These are phyloP conservation scores for Cataglyphis rosenhaueri DNA, from an alignment of 2,888 invertebrate genomes.

Conservation along the genomic window DNA sequence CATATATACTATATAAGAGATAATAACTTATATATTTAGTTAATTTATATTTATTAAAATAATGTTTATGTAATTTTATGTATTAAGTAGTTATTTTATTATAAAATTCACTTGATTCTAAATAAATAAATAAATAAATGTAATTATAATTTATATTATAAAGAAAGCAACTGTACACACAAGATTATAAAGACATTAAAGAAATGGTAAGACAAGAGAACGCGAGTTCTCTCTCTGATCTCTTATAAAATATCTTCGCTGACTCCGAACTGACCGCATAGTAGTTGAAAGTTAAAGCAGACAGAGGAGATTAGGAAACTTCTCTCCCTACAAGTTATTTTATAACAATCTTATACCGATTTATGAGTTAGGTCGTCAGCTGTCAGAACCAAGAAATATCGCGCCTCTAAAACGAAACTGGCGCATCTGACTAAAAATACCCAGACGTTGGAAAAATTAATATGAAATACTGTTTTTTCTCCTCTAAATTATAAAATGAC, in stretches of 20 bases:
- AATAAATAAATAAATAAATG: not conserved
- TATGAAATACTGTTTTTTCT: slow-evolving; percentile 1
- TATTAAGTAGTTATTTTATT: not conserved
- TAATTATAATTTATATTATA: not conserved
- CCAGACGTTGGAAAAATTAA: not conserved
- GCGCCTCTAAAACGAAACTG: not conserved
- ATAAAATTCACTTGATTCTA: not conserved
- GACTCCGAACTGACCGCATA: slow-evolving; percentile 2
- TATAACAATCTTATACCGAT: slow-evolving; percentile 31
- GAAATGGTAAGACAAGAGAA: not conserved
- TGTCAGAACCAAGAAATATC: slow-evolving; percentile 1
- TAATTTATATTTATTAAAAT: too few species aligned
- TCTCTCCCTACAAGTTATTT: slow-evolving; percentile 11
- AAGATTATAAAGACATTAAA: not conserved
- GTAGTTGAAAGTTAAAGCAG: not conserved
- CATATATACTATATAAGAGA: not conserved
- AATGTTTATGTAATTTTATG: not conserved
- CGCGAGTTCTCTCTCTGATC: not conserved
- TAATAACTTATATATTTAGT: too few species aligned
- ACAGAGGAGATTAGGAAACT: slow-evolving; percentile 28
- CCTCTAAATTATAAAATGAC: slow-evolving; percentile 1
- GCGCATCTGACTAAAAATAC: slow-evolving; percentile 3
- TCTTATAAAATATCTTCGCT: slow-evolving; percentile 9
- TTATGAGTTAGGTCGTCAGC: slow-evolving; percentile 13
- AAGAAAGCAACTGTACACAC: not conserved